Evolutionary conservation across 2,113 vertebrate genomes (phyloP).

Genomic region (Aix galericulata): DNA sequence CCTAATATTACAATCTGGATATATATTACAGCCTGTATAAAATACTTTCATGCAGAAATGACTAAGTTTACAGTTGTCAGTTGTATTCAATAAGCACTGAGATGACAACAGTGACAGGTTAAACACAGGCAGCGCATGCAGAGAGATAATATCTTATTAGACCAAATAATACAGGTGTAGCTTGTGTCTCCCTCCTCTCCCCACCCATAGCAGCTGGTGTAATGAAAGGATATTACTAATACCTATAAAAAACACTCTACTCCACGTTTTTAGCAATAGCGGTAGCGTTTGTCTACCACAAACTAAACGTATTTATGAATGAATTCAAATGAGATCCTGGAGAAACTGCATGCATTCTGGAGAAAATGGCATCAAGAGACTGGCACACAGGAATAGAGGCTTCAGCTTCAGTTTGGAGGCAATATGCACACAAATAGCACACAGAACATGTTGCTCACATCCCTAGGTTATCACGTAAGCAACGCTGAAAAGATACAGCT

Average conservation of each 20-base stretch:
- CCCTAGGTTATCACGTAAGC: background rate
- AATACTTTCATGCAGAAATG: conserved; percentile 3
- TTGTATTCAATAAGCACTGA: conserved; percentile 18
- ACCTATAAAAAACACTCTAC: background rate
- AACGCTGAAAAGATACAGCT: background rate
- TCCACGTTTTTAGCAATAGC: background rate
- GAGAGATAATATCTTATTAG: conserved; percentile 2
- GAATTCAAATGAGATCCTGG: background rate
- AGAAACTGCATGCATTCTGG: background rate
- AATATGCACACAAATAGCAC: background rate
- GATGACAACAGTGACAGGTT: conserved; percentile 45
- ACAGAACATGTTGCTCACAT: background rate
- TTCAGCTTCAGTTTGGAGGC: background rate
- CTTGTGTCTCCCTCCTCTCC: background rate
- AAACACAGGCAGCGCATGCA: background rate
- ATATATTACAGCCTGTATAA: background rate
- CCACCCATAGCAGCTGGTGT: background rate
- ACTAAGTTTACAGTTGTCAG: conserved; percentile 49
- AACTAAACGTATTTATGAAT: background rate
- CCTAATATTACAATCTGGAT: conserved; percentile 15
- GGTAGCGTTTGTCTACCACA: background rate
- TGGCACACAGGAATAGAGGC: background rate
- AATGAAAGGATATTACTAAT: background rate
- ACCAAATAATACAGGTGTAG: background rate
- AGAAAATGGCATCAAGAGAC: background rate